Base-by-base conservation (phyloP, 2,888 invertebrate species). In the Drosophila greeni region DNA sequence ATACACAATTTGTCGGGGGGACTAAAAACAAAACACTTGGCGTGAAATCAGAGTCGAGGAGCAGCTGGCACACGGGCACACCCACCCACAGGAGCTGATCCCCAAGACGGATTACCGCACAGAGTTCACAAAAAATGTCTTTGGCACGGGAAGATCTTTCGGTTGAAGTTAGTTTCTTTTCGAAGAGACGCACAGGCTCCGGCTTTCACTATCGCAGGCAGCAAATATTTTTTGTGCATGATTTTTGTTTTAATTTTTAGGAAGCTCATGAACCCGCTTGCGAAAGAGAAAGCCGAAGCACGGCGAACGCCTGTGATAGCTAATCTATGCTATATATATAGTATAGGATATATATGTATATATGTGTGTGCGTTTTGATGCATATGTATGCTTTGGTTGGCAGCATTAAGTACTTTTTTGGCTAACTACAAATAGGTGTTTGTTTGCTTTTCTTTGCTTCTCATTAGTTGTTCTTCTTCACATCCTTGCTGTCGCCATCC, bases 391-490 rank as follows among this genome's bases (percentile, higher is more conserved):
- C 72, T 78, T 81, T 74, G 81, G 76, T 66, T 81, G 78, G 79
- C 81, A 81, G 79, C 76, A 60, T 60, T 72, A 49, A 60, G 60
- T 54, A 60, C 47, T 49, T 67, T 66, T 72, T 65, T 56, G 43
- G 40, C 56, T 70, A 72, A 70, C 53, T 72, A 70, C 26, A 69
- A 58, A 54, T 45, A 65, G 43, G 39, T 43, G n/a, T 42, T 42
- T 42, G 24, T 6, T 24, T 42, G 42, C 9, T 42, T 24, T 14
- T 23, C 7, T 3, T 5, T 9, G 26, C 26, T 26, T 26, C 24
- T 42, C 3, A n/a, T 24, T 91, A 95, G 89, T 95, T 95, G 78
- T 93, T 93, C 90, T 95, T 95, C 88, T 95, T 95, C 52, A 92
- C 91, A 85, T 95, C 95, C 87, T 95, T 94, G 59, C 93, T 91